These are phyloP conservation scores for Ips typographus DNA, from an alignment of 1,140 invertebrate genomes.

Conservation along the genomic window DNA sequence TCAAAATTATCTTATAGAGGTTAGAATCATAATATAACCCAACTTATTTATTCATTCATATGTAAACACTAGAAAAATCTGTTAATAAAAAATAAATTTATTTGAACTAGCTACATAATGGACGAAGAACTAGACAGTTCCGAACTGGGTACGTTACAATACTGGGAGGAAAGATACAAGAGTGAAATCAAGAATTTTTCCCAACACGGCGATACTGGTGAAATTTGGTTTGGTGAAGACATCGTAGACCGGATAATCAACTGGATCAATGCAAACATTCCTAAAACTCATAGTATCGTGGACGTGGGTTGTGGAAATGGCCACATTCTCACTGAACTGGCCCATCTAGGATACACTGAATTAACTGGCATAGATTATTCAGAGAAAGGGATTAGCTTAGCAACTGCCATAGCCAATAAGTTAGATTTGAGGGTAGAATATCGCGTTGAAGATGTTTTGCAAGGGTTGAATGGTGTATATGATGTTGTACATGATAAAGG, in stretches of 20 bases:
- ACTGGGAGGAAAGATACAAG: constrained; percentile 82
- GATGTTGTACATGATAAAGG: constrained; percentile 84
- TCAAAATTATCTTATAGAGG: too few species aligned
- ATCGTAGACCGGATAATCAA: constrained; percentile 72
- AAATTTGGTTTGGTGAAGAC: constrained; percentile 91
- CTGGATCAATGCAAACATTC: constrained; percentile 61
- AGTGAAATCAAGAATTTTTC: constrained; percentile 81
- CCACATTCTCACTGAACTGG: constrained; percentile 76
- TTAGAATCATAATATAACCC: too few species aligned
- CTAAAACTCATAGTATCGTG: constrained; percentile 58
- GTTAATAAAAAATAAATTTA: too few species aligned
- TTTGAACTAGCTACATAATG: neutral
- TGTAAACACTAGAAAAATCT: too few species aligned
- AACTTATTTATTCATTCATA: too few species aligned
- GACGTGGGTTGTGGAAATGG: constrained; percentile 91
- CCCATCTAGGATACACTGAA: constrained; percentile 70
- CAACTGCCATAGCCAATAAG: constrained; percentile 63
- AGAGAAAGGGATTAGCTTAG: constrained; percentile 72
- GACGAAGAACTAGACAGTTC: constrained; percentile 67
- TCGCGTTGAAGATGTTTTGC: constrained; percentile 61
- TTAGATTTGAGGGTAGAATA: constrained; percentile 60
- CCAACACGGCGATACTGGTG: constrained; percentile 83
- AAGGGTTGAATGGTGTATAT: constrained; percentile 55
- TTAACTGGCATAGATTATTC: constrained; percentile 86
- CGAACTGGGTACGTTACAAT: constrained; percentile 77